A percentile compares a stretch with the other conserved stretches of the same genome.
Evolutionary conservation across 1,140 invertebrate species (phyloP).

Genomic region (Habropoda laboriosa): DNA sequence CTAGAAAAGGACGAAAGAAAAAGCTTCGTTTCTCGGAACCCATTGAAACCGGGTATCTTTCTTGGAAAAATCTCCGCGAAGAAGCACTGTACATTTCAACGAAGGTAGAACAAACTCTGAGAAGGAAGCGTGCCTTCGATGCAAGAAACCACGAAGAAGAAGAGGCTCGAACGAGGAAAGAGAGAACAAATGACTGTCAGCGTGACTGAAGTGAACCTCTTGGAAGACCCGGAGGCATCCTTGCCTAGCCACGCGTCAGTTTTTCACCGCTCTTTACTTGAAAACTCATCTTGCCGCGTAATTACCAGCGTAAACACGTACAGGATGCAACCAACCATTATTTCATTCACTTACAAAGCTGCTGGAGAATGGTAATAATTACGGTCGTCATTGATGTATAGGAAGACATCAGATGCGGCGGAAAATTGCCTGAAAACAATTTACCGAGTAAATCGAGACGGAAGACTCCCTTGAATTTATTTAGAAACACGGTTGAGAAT

Average conservation of each 20-base stretch:
- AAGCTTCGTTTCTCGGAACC: too few relatives aligned
- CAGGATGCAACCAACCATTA: too few relatives aligned
- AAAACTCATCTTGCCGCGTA: constrained; percentile 6
- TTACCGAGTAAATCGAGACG: too few relatives aligned
- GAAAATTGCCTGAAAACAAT: too few relatives aligned
- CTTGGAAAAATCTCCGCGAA: neutral
- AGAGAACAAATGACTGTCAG: neutral
- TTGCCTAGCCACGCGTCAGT: neutral
- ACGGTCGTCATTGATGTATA: neutral
- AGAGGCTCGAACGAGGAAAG: neutral
- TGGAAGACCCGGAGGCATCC: neutral
- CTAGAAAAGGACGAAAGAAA: neutral
- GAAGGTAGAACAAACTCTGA: neutral
- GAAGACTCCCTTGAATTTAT: too few relatives aligned
- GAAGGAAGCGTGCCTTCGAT: neutral
- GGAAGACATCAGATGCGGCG: too few relatives aligned
- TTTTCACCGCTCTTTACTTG: neutral
- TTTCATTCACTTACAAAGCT: too few relatives aligned
- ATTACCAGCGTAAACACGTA: constrained; percentile 1
- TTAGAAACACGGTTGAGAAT: too few relatives aligned
- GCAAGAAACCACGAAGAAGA: neutral
- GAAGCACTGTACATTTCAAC: neutral
- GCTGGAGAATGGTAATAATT: neutral
- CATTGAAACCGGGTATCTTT: neutral
- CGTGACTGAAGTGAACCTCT: neutral